phyloP scores from a whole-genome alignment of 2,888 invertebrate species.

The Cryptophagus acutangulus region DNA sequence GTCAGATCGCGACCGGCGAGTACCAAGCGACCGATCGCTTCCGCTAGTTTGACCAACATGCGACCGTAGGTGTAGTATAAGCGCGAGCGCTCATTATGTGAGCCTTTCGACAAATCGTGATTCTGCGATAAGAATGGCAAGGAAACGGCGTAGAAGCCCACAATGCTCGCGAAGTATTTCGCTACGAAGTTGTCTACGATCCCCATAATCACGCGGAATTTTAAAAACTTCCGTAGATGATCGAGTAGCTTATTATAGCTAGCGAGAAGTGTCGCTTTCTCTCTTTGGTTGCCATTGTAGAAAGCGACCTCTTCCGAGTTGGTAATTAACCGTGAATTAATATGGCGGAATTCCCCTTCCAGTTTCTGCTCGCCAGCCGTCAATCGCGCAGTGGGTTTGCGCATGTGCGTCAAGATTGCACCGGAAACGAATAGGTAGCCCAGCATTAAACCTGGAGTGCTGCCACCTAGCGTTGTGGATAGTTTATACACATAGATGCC shows the following conservation, averaged over 20 bases:
- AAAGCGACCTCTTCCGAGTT: slow-evolving; percentile 93
- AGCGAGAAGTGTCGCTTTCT: slow-evolving; percentile 79
- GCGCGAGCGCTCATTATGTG: slow-evolving; percentile 58
- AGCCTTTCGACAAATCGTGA: slow-evolving; percentile 51
- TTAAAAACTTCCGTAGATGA: slow-evolving; percentile 81
- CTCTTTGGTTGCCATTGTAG: slow-evolving; percentile 78
- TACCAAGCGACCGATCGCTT: slow-evolving; percentile 93
- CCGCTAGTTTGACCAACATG: slow-evolving; percentile 93
- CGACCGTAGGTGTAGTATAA: slow-evolving; percentile 93
- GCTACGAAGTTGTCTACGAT: slow-evolving; percentile 94
- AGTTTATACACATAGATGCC: slow-evolving; percentile 88
- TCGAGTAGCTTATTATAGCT: slow-evolving; percentile 84
- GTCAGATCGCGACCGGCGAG: slow-evolving; percentile 94
- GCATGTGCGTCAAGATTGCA: slow-evolving; percentile 74
- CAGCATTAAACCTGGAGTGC: slow-evolving; percentile 88
- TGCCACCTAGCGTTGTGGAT: slow-evolving; percentile 76
- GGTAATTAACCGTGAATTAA: slow-evolving; percentile 91
- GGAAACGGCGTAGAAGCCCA: slow-evolving; percentile 93
- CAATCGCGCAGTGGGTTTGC: slow-evolving; percentile 80
- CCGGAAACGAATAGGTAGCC: slow-evolving; percentile 85
- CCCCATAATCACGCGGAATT: slow-evolving; percentile 88
- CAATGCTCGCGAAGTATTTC: slow-evolving; percentile 93
- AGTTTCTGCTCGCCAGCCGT: slow-evolving; percentile 90
- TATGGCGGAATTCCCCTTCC: slow-evolving; percentile 98
- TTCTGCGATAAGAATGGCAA: slow-evolving; percentile 81